Conservation (phyloP, 23 tunicate species). For the Halocynthia roretzi region DNA sequence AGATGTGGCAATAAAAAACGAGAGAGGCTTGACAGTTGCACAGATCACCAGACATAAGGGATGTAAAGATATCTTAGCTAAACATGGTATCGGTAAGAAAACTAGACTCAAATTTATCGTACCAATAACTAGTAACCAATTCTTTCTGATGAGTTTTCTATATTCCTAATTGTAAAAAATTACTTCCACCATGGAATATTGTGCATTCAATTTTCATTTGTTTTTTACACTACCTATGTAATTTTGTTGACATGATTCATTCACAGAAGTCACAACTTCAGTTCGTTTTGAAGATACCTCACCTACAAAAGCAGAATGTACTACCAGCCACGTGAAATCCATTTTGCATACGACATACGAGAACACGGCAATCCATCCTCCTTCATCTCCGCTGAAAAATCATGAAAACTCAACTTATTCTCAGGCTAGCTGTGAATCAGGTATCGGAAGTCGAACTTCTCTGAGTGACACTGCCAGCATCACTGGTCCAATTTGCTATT, state of each 20-base stretch:
- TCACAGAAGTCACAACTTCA: neutral
- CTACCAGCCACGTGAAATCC: neutral
- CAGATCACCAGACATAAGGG: slow-evolving; percentile 19
- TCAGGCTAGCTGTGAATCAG: slow-evolving; percentile 1
- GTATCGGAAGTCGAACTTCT: slow-evolving; percentile 8
- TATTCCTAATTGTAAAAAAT: neutral
- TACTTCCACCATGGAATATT: neutral
- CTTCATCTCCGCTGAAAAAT: no score
- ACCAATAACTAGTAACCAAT: no score
- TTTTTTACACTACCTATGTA: no score
- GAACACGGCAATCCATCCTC: no score
- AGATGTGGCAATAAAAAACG: slow-evolving; percentile 2
- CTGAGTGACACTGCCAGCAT: slow-evolving; percentile 1
- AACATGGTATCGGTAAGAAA: slow-evolving; percentile 11
- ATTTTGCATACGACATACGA: neutral
- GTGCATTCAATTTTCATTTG: neutral
- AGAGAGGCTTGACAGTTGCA: slow-evolving; percentile 17
- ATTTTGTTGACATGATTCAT: neutral
- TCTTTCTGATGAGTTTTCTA: slow-evolving; percentile 1
- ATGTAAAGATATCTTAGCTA: slow-evolving; percentile 16
- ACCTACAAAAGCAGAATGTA: neutral
- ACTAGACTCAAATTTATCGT: neutral
- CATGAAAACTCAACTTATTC: neutral
- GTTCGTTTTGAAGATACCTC: slow-evolving; percentile 7
- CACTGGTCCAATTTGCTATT: neutral